A percentile compares a stretch with the other conserved stretches of the same genome.
Evolutionary conservation across 2,888 invertebrate genomes (phyloP).

Genomic region (Dermolepida albohirtum): DNA sequence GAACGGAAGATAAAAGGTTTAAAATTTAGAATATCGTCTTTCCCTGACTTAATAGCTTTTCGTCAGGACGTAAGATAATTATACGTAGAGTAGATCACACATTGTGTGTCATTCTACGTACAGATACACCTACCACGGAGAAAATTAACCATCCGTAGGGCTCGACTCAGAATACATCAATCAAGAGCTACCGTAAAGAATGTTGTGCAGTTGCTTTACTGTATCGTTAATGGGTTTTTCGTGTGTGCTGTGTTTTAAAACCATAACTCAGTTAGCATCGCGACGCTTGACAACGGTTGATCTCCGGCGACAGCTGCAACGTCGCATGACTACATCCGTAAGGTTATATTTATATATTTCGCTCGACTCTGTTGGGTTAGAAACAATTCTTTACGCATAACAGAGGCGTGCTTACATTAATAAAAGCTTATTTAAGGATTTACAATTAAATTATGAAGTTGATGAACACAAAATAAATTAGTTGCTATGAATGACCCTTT

Average conservation of each 20-base stretch:
- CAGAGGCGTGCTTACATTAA: conserved; percentile 6
- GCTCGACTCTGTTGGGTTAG: neutral
- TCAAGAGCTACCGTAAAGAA: conserved; percentile 10
- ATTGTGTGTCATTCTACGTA: too few relatives aligned
- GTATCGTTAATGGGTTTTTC: conserved; percentile 19
- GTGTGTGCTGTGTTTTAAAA: conserved; percentile 11
- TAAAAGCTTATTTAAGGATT: too few relatives aligned
- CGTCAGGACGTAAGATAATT: too few relatives aligned
- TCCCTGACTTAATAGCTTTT: too few relatives aligned
- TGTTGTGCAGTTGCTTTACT: conserved; percentile 3
- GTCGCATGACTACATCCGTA: conserved; percentile 16
- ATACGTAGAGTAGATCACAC: too few relatives aligned
- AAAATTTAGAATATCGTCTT: too few relatives aligned
- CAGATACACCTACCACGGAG: conserved; percentile 2
- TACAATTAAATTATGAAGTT: too few relatives aligned
- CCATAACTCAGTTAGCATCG: conserved; percentile 20
- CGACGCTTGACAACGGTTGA: conserved; percentile 22
- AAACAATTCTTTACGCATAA: neutral
- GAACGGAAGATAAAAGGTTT: too few relatives aligned
- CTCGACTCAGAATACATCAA: conserved; percentile 7
- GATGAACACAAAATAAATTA: too few relatives aligned
- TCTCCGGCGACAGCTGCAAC: conserved; percentile 29
- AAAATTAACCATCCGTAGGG: conserved; percentile 15
- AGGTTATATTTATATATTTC: conserved; percentile 23
- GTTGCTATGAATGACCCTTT: too few relatives aligned